These are phyloP conservation scores for Epizoanthus stellaris DNA, from an alignment of 92 coral and sea anemone genomes.

Conservation along the genomic window DNA sequence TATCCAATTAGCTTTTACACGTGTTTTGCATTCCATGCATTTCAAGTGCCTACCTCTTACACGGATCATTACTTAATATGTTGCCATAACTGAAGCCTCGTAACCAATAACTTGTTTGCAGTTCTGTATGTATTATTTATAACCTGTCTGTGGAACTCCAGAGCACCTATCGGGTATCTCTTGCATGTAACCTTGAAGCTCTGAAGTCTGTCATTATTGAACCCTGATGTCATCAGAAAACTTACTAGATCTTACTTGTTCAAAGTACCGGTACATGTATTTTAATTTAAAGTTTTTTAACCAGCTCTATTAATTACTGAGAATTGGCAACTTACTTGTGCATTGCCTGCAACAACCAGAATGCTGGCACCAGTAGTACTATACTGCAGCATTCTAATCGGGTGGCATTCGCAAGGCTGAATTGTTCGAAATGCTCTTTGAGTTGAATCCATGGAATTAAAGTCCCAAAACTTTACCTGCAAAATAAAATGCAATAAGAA, in stretches of 20 bases:
- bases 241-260: no score
- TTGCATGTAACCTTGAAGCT: neutral
- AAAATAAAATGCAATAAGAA: neutral
- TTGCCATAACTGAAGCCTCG: no score
- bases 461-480: conserved; percentile 97
- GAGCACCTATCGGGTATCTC: no score
- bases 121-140: no score
- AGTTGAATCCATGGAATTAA: conserved; percentile 95
- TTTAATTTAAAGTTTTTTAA: neutral
- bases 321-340: conserved; percentile 67
- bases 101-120: no score
- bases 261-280: no score
- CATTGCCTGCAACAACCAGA: conserved; percentile 95
- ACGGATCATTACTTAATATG: no score
- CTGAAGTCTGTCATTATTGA: neutral
- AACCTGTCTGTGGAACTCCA: no score
- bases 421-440: conserved; percentile 82
- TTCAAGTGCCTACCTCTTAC: no score
- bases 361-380: conserved; percentile 92
- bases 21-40: no score
- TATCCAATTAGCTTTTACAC: no score
- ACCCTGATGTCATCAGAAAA: neutral
- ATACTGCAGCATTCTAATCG: conserved; percentile 89
- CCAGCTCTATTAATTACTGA: neutral
- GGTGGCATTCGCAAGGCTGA: conserved; percentile 97